Conservation (phyloP, 2,888 invertebrate genomes). For the Nomada hirtipes region DNA sequence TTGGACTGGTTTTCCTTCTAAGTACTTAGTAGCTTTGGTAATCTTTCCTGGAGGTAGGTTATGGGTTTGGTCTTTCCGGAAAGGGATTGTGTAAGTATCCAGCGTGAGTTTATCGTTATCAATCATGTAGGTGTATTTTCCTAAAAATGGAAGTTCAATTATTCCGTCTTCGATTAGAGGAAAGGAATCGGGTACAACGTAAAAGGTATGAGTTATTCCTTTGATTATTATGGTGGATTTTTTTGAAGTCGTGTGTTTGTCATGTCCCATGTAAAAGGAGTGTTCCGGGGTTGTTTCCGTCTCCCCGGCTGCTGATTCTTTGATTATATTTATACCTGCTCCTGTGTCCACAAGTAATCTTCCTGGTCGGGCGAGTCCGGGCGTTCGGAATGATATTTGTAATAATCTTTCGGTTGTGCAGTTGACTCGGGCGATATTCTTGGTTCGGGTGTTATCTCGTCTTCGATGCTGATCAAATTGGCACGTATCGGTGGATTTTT, state of each 20-base stretch:
- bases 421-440: background rate
- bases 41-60: too few species aligned
- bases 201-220: background rate
- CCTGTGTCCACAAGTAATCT: background rate
- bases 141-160: background rate
- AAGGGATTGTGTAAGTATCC: background rate
- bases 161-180: constrained; percentile 10
- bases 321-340: background rate
- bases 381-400: background rate
- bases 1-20: background rate
- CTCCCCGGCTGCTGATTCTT: background rate
- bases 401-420: background rate
- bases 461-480: background rate
- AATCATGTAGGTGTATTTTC: background rate
- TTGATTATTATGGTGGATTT: background rate
- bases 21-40: background rate
- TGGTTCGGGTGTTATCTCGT: background rate
- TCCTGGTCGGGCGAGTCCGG: background rate
- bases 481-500: background rate
- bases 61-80: background rate
- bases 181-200: constrained; percentile 1
- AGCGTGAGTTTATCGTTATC: background rate
- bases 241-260: background rate
- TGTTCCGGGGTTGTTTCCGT: too few species aligned
- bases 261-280: background rate